Evolutionary conservation across 2,113 vertebrate genomes (phyloP), one percentile per base, ranked within the genome.

Genomic region (Cebidichthys violaceus): DNA sequence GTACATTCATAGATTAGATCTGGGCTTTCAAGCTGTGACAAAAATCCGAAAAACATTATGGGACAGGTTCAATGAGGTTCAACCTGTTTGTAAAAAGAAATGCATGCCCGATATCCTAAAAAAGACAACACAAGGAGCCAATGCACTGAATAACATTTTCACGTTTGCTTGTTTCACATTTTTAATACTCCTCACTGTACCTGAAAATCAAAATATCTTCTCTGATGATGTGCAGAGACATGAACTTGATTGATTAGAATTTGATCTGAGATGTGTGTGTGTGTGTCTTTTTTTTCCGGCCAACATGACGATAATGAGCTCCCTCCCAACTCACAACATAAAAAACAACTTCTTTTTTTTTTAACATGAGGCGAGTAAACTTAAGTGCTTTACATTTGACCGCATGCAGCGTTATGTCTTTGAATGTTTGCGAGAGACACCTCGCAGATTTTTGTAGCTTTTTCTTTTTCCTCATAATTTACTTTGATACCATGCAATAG

Each of bases 401-500:
- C 75, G 88, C 95, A 95, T 95, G 95, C 95, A 95, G 92, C 88
- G 93, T 90, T 87, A 94, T 94, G 93, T 90, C 91, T 91, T 83
- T 88, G 94, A 94, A 94, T 88, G 92, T 90, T 59, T 81, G 86
- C 89, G 86, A 94, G 86, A 94, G 92, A 91, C 91, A 70, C 65
- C 87, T 94, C 92, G 88, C 88, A 88, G 79, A 87, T 83, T 74
- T 92, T 91, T 92, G 75, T 90, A 68, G 67, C 47, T 72, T 88
- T 90, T 86, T 50, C 88, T 78, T 47, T 90, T 89, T 74, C 91
- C 91, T 89, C 92, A 92, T 94, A 94, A 92, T 95, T 93, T 92
- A 94, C 91, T 95, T 95, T 92, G 95, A 95, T 95, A 95, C 94
- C 95, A 96, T 96, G 95, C 95, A 96, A 95, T 95, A 96, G 94